Percentiles rank a stretch among this genome's conserved stretches.
Evolutionary conservation across 2,888 invertebrate genomes (phyloP).

Genomic region (Plusia festucae): DNA sequence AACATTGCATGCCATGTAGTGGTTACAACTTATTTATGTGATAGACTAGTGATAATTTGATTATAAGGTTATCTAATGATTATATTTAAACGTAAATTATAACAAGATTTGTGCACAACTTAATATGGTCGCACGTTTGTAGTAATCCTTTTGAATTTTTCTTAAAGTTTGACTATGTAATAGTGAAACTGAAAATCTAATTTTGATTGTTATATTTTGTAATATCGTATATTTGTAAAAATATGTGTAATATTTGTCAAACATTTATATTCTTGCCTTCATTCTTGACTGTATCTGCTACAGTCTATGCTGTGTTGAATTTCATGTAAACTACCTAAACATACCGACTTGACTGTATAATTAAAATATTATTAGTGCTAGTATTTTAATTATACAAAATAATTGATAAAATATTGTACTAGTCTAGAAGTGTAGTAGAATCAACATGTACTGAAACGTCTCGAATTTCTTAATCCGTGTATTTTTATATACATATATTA

Average conservation of each 20-base stretch:
- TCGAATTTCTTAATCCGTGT: conserved; percentile 75
- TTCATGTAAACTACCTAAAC: conserved; percentile 14
- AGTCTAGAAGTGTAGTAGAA: conserved; percentile 41
- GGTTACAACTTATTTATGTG: conserved; percentile 66
- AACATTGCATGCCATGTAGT: conserved; percentile 43
- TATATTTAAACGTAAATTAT: conserved; percentile 38
- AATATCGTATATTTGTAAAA: conserved; percentile 7
- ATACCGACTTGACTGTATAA: too few relatives aligned
- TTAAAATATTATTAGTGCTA: conserved; percentile 23
- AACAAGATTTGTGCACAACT: conserved; percentile 43
- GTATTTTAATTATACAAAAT: conserved; percentile 51
- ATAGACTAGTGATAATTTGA: conserved; percentile 69
- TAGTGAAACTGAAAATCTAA: conserved; percentile 27
- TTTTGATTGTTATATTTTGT: conserved; percentile 8
- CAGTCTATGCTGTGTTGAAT: conserved; percentile 9
- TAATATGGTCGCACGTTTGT: conserved; percentile 19
- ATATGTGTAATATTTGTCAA: conserved; percentile 11
- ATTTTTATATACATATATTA: conserved; percentile 75
- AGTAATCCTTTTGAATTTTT: conserved; percentile 32
- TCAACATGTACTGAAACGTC: conserved; percentile 66
- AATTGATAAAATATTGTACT: conserved; percentile 37
- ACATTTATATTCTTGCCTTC: background rate
- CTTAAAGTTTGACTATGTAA: conserved; percentile 41
- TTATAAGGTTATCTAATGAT: conserved; percentile 46
- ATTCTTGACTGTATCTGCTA: conserved; percentile 5